These are phyloP conservation scores for Halictus rubicundus DNA, from an alignment of 1,140 invertebrate species.

Conservation along the genomic window DNA sequence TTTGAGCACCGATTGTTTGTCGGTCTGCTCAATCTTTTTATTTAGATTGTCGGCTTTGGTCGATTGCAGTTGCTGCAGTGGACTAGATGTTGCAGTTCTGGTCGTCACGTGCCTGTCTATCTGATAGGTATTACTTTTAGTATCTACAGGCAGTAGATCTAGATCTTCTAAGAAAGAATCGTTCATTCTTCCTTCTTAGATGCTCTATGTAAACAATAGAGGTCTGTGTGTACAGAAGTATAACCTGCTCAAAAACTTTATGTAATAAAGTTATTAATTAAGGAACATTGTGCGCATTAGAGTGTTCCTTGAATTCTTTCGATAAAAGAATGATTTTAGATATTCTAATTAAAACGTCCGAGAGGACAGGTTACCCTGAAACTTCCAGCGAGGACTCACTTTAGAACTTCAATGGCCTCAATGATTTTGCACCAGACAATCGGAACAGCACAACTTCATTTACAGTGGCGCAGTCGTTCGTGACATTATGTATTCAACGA, in stretches of 20 bases:
- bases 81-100: conserved; percentile 51
- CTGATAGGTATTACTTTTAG: conserved; percentile 31
- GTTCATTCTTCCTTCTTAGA: conserved; percentile 63
- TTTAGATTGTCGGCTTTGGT: background rate
- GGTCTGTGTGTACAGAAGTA: background rate
- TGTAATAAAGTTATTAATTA: background rate
- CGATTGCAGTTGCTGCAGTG: conserved; percentile 4
- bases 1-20: conserved; percentile 13
- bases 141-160: conserved; percentile 59
- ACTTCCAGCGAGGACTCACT: background rate
- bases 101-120: conserved; percentile 52
- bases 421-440: conserved; percentile 1
- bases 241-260: background rate
- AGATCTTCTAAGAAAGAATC: conserved; percentile 76
- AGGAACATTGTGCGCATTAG: background rate
- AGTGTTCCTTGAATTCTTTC: background rate
- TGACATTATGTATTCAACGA: background rate
- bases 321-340: background rate
- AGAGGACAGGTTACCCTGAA: background rate
- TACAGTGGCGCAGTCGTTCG: background rate
- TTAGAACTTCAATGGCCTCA: background rate
- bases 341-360: background rate
- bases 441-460: background rate
- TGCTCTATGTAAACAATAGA: background rate
- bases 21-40: background rate